Percentiles rank a stretch among this genome's conserved stretches.
phyloP scores from a whole-genome alignment of 2,113 vertebrate genomes.

The Eurystomus gularis region DNA sequence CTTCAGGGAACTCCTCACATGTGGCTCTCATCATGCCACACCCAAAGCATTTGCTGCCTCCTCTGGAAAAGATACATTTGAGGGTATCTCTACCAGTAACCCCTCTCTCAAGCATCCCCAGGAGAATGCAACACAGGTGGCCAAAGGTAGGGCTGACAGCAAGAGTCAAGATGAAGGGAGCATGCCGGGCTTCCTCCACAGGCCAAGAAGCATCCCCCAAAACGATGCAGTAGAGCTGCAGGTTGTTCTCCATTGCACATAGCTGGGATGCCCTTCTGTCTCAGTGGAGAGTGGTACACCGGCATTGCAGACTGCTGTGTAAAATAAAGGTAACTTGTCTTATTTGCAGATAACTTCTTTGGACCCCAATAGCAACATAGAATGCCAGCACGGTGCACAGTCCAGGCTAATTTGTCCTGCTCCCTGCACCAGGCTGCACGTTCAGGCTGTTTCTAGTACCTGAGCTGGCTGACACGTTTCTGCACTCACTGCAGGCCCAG shows the following conservation, averaged over 20 bases:
- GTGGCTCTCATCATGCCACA: background rate
- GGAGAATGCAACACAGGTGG: background rate
- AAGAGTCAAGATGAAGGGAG: background rate
- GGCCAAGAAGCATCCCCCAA: background rate
- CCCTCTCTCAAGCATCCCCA: background rate
- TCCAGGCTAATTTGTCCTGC: background rate
- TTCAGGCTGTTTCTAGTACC: background rate
- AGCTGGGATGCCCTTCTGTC: background rate
- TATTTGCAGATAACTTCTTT: background rate
- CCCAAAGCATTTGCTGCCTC: background rate
- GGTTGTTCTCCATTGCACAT: rapidly evolving
- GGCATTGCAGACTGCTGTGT: rapidly evolving
- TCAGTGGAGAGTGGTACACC: rapidly evolving
- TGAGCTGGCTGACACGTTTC: background rate
- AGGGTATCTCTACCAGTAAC: background rate
- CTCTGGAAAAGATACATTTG: background rate
- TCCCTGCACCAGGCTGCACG: background rate
- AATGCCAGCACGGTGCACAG: background rate
- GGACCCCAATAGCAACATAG: rapidly evolving
- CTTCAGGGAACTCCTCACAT: background rate
- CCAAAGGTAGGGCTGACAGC: background rate
- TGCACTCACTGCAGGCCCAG: background rate
- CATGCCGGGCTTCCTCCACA: background rate
- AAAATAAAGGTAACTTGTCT: rapidly evolving
- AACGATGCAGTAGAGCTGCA: background rate